Base-by-base conservation (phyloP, 2,797 vertebrate species). In the Pipistrellus nathusii region DNA sequence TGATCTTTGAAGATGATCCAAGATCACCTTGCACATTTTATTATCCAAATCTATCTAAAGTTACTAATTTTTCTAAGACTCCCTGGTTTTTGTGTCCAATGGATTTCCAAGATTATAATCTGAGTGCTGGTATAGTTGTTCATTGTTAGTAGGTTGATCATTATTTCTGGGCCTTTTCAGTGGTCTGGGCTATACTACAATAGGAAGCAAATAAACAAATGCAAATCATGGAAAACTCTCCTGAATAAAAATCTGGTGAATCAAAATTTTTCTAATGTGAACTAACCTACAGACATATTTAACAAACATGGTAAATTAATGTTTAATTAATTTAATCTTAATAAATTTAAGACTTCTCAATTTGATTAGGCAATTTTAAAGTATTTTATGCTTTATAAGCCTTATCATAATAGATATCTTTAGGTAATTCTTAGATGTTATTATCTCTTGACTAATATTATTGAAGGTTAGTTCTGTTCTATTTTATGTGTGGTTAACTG, bases 311-410 rank as follows among this genome's bases (percentile, higher is more conserved):
- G 38, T 46, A 92, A 91, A 94, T 21, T 88, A 82, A 25, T 92
- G 11, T 62, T 80, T 72, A 73, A 12, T 4, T 30, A 62, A 62
- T 12, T 62, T 62, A 2, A 62, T 30, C 27, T 62, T 62, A 62
- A 62, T 30, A 14, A 69, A 20, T 32, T 81, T 96, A 75, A 21
- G 8, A 53, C 21, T 55, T 57, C 4, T 89, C 27, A 53, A 46
- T 76, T 89, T 93, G 41, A 64, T 71, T 6, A 80, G 48, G 15
- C 9, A 46, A 72, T 84, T 95, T 93, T 20, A 8, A 55, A 57
- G 21, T 77, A 51, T 21, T 30, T 93, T 96, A 85, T 55, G 62
- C 30, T 85, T 73, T 83, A 88, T 51, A 83, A 85, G n/a, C 1
- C 41, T 84, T 85, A 46, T 10, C 59, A 62, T 53, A 87, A 88